phyloP scores from a whole-genome alignment of 2,888 invertebrate genomes.

The Sarcophaga subvicina region DNA sequence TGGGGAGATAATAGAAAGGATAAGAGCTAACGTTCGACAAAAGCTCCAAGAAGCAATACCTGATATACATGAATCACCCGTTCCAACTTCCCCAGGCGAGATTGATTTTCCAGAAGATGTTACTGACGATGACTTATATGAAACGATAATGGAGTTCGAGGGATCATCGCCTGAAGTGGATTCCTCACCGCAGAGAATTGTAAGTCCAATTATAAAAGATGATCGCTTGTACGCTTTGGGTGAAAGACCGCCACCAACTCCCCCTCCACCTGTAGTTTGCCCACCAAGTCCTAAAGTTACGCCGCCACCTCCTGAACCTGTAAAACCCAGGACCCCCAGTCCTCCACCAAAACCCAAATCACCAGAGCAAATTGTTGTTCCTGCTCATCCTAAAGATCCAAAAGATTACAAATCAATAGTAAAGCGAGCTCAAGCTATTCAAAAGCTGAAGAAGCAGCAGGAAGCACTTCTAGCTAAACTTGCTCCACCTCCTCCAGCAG shows the following conservation, averaged over 20 bases:
- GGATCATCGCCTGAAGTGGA: conserved; percentile 16
- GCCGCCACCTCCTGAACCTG: not conserved
- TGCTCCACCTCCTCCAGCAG: not conserved
- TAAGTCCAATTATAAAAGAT: conserved; percentile 47
- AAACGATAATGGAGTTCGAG: conserved; percentile 45
- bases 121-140: conserved; percentile 43
- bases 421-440: conserved; percentile 43
- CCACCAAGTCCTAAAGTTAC: conserved; percentile 16
- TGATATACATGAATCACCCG: not conserved
- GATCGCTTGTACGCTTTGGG: conserved; percentile 41
- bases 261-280: not conserved
- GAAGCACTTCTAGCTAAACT: not conserved
- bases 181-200: not conserved
- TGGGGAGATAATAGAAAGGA: conserved; percentile 50
- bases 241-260: conserved; percentile 31
- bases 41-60: conserved; percentile 28
- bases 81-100: not conserved
- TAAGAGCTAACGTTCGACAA: conserved; percentile 45
- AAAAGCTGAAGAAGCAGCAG: conserved; percentile 33
- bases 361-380: conserved; percentile 32
- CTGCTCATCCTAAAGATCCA: conserved; percentile 57
- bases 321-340: not conserved
- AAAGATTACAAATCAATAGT: conserved; percentile 56
- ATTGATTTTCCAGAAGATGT: conserved; percentile 43
- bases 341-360: not conserved